These are phyloP conservation scores for Chrysaora quinquecirrha DNA, from an alignment of 30 jellyfish, hydroid and myxozoan genomes.

Conservation along the genomic window DNA sequence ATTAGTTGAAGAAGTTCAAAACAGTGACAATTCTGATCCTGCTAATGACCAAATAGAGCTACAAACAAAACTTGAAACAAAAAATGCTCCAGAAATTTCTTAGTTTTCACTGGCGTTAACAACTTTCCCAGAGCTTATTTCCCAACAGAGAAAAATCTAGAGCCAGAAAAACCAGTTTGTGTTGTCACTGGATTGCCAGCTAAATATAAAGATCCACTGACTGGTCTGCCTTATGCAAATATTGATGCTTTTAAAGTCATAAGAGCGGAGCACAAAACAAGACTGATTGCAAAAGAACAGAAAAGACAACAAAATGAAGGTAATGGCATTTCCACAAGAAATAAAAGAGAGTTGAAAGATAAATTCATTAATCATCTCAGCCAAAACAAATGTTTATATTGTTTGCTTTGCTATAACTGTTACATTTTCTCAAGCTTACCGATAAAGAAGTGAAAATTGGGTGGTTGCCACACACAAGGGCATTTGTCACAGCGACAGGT, in stretches of 20 bases:
- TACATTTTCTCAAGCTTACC: too few species aligned
- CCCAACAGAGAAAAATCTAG: constrained; percentile 44
- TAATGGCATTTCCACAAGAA: too few species aligned
- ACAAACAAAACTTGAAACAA: not conserved
- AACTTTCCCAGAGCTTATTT: constrained; percentile 80
- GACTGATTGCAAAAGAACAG: not conserved
- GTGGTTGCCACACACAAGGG: too few species aligned
- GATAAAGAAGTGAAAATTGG: too few species aligned
- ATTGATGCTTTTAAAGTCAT: constrained; percentile 75
- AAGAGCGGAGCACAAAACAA: constrained; percentile 64
- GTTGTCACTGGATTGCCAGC: constrained; percentile 90
- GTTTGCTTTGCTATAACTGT: too few species aligned
- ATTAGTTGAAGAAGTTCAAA: constrained; percentile 51
- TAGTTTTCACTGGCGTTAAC: constrained; percentile 79
- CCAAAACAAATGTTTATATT: too few species aligned
- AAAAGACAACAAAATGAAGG: constrained; percentile 1
- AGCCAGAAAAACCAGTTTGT: constrained; percentile 71
- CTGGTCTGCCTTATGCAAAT: constrained; percentile 86
- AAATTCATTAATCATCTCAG: too few species aligned
- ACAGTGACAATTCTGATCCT: constrained; percentile 4
- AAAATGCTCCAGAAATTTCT: constrained; percentile 79
- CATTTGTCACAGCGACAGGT: too few species aligned
- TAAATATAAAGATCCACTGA: constrained; percentile 80
- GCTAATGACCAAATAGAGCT: not conserved
- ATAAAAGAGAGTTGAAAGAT: constrained; percentile 21